Percentiles rank a stretch among this genome's conserved stretches.
Evolutionary conservation across 2,888 invertebrate genomes (phyloP).

Genomic region (Andrena dorsata): DNA sequence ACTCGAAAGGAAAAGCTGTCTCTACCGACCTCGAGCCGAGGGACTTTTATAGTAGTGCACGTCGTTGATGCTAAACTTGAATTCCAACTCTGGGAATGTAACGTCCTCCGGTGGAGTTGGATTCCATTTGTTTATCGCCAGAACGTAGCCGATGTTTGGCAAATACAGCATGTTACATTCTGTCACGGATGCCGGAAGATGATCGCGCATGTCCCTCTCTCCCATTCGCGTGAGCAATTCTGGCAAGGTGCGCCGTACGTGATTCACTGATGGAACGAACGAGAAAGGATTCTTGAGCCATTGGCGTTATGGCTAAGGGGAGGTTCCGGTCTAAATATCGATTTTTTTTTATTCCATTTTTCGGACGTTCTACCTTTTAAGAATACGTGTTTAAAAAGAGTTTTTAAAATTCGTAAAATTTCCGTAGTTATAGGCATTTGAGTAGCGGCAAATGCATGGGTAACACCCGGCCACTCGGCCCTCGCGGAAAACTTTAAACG

Average conservation of each 20-base stretch:
- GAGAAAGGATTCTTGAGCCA: not conserved
- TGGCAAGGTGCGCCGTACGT: slow-evolving; percentile 89
- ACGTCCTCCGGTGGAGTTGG: slow-evolving; percentile 85
- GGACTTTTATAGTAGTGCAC: slow-evolving; percentile 90
- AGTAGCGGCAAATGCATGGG: too few species aligned
- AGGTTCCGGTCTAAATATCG: too few species aligned
- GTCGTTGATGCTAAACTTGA: slow-evolving; percentile 89
- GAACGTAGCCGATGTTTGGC: slow-evolving; percentile 92
- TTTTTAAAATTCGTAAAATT: too few species aligned
- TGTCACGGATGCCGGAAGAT: slow-evolving; percentile 89
- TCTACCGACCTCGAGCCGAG: slow-evolving; percentile 86
- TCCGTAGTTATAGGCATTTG: too few species aligned
- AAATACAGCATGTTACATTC: slow-evolving; percentile 90
- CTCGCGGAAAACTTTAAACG: too few species aligned
- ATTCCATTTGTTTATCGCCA: slow-evolving; percentile 90
- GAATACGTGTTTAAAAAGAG: too few species aligned
- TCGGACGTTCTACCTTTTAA: too few species aligned
- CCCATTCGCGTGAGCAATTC: slow-evolving; percentile 91
- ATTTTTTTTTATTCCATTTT: too few species aligned
- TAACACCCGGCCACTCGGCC: too few species aligned
- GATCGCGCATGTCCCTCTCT: slow-evolving; percentile 88
- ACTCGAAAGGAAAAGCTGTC: too few species aligned
- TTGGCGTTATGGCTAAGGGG: not conserved
- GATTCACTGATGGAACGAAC: slow-evolving; percentile 87
- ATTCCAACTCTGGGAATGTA: slow-evolving; percentile 89